Conservation (phyloP, 2,888 invertebrate genomes). For the Stenolophus ochropezus region DNA sequence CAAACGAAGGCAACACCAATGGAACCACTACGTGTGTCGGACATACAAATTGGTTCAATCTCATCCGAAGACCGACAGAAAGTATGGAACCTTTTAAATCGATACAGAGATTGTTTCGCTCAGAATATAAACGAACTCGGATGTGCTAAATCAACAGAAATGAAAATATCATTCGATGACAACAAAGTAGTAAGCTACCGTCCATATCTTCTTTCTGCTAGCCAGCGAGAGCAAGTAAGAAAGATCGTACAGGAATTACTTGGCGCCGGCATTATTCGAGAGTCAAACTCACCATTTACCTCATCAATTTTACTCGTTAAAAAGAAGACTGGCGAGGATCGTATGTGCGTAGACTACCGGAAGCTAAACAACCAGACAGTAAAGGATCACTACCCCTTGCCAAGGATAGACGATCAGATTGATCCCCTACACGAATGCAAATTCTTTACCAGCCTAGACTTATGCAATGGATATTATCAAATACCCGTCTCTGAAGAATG, state of each 20-base stretch:
- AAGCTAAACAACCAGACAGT: conserved; percentile 66
- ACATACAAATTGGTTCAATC: not conserved
- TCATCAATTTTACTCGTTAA: too few species aligned
- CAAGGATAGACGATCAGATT: conserved; percentile 66
- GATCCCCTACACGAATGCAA: conserved; percentile 63
- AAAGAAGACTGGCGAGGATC: conserved; percentile 64
- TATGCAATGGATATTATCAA: conserved; percentile 67
- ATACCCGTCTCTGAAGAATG: conserved; percentile 65
- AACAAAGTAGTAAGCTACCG: too few species aligned
- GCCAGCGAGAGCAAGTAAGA: conserved; percentile 61
- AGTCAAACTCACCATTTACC: conserved; percentile 65
- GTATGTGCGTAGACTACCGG: conserved; percentile 66
- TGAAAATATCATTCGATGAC: too few species aligned
- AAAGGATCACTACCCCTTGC: conserved; percentile 67
- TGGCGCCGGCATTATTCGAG: conserved; percentile 61
- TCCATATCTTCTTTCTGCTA: too few species aligned
- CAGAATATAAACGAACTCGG: not conserved
- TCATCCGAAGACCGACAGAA: not conserved
- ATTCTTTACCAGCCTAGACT: conserved; percentile 66
- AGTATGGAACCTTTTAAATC: not conserved
- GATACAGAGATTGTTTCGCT: not conserved
- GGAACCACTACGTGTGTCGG: not conserved
- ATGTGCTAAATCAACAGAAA: too few species aligned
- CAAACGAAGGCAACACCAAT: not conserved
- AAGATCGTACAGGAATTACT: conserved; percentile 63